Percentiles rank a stretch among this genome's conserved stretches.
These are phyloP conservation scores for Meda fulgida DNA, from an alignment of 2,797 vertebrate species.

Conservation along the genomic window DNA sequence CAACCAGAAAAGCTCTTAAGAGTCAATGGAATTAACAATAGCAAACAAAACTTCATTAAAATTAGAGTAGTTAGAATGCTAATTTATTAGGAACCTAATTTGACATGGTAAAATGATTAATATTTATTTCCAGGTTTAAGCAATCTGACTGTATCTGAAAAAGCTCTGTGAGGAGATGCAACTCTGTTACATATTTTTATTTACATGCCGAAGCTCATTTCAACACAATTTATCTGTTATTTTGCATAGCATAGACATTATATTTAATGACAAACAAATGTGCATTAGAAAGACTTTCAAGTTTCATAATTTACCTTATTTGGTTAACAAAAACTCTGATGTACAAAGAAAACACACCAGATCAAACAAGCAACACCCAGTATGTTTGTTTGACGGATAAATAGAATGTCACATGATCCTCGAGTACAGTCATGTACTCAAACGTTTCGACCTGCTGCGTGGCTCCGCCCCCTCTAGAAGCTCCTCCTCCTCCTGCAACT, in stretches of 20 bases:
- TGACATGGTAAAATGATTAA: not conserved
- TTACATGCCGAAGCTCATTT: not conserved
- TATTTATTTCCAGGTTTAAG: not conserved
- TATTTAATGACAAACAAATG: not conserved
- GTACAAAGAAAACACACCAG: not conserved
- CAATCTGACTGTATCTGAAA: not conserved
- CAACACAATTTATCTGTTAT: not conserved
- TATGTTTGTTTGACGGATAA: not conserved
- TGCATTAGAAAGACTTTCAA: not conserved
- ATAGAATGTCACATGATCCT: not conserved
- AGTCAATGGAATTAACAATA: too few species aligned
- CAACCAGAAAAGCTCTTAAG: too few species aligned
- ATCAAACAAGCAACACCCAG: not conserved
- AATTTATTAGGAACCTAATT: not conserved
- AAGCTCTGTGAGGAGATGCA: too few species aligned
- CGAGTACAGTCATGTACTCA: slow-evolving; percentile 5
- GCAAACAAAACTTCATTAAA: too few species aligned
- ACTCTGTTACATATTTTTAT: not conserved
- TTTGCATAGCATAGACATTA: not conserved
- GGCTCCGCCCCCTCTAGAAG: not conserved
- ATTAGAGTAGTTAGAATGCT: not conserved
- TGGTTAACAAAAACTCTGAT: not conserved
- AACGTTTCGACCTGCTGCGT: not conserved
- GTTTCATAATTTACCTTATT: not conserved
- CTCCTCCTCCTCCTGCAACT: slow-evolving; percentile 10